Percentiles rank a stretch among this genome's conserved stretches.
These are phyloP conservation scores for Sebastes matsubarae DNA, from an alignment of 2,797 vertebrate species.

Conservation along the genomic window DNA sequence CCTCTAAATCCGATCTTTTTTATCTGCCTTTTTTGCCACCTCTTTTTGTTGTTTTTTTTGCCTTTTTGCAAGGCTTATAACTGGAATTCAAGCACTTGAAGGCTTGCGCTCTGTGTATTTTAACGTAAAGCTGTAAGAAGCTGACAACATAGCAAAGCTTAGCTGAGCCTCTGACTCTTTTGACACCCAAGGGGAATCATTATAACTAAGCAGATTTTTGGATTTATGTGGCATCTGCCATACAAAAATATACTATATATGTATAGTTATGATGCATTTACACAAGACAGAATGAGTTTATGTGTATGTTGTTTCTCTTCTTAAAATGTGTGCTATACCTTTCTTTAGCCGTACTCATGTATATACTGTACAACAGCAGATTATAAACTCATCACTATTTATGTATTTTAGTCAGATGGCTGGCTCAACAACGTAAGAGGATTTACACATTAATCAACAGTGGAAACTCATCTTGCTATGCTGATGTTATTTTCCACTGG, in stretches of 20 bases:
- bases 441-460: conserved; percentile 61
- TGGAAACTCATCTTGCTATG: conserved; percentile 29
- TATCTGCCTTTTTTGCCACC: not conserved
- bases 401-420: conserved; percentile 32
- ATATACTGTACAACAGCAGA: not conserved
- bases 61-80: conserved; percentile 35
- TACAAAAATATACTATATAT: not conserved
- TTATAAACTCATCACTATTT: conserved; percentile 42
- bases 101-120: conserved; percentile 46
- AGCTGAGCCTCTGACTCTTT: conserved; percentile 49
- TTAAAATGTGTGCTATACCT: not conserved
- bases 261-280: not conserved
- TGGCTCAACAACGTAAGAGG: conserved; percentile 40
- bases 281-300: not conserved
- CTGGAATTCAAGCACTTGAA: conserved; percentile 31
- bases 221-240: not conserved
- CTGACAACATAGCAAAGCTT: conserved; percentile 54
- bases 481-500: conserved; percentile 38
- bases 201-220: conserved; percentile 42
- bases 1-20: not conserved
- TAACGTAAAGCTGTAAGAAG: conserved; percentile 46
- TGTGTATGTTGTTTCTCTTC: not conserved
- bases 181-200: conserved; percentile 40
- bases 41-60: not conserved
- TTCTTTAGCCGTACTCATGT: not conserved